Conservation (phyloP, 2,888 invertebrate genomes). For the Therioaphis trifolii region DNA sequence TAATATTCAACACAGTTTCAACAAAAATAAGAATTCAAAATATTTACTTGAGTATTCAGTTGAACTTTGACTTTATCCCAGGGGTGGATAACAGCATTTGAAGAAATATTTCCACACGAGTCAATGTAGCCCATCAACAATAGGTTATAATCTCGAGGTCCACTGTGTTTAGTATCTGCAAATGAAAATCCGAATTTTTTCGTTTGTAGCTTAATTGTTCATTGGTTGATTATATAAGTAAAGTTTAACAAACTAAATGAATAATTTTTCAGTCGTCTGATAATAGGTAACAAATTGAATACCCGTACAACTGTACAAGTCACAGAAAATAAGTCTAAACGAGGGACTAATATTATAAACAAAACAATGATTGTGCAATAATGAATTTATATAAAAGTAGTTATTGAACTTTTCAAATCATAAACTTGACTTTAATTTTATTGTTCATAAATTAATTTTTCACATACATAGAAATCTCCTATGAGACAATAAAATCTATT, state of each 20-base stretch:
- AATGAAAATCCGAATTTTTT: constrained; percentile 97
- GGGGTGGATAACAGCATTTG: constrained; percentile 93
- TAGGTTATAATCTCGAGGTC: constrained; percentile 91
- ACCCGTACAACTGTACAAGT: constrained; percentile 98
- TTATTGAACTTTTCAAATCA: no score
- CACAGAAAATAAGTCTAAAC: constrained; percentile 93
- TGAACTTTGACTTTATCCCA: constrained; percentile 83
- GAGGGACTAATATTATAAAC: neutral
- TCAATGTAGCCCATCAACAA: constrained; percentile 95
- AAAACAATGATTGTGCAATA: no score
- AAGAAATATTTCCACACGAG: constrained; percentile 93
- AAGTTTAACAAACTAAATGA: constrained; percentile 97
- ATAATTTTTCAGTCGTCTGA: constrained; percentile 95
- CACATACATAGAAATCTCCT: no score
- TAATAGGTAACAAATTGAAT: constrained; percentile 94
- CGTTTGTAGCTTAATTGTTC: constrained; percentile 74
- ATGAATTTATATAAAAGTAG: no score
- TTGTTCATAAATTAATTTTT: no score
- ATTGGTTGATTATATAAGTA: constrained; percentile 87
- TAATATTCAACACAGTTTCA: neutral
- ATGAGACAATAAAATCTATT: no score
- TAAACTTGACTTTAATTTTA: no score
- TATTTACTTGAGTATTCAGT: constrained; percentile 84
- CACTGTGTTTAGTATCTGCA: constrained; percentile 88
- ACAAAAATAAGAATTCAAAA: neutral